These are phyloP conservation scores for Drosophila suboccidentalis DNA, from an alignment of 2,888 invertebrate species.

Conservation along the genomic window DNA sequence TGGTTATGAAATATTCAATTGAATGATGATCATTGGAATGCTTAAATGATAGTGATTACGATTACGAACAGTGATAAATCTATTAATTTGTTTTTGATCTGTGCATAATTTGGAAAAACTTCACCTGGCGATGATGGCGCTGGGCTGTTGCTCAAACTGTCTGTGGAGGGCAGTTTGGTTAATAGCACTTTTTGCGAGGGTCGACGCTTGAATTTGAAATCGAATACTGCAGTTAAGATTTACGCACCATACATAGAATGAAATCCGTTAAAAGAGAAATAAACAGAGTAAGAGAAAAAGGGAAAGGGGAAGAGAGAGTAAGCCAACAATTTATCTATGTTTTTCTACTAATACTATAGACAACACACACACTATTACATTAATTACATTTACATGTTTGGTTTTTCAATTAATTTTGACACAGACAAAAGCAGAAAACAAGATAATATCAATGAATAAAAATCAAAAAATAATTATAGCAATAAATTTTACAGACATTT, in stretches of 20 bases:
- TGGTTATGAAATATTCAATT: conserved; percentile 20
- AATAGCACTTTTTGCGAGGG: conserved; percentile 86
- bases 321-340: conserved; percentile 44
- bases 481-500: not conserved
- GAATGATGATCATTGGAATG: conserved; percentile 12
- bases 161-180: conserved; percentile 87
- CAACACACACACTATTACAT: conserved; percentile 13
- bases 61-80: conserved; percentile 17
- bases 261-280: conserved; percentile 38
- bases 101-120: conserved; percentile 60
- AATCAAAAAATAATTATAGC: not conserved
- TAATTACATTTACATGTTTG: conserved; percentile 30
- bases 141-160: conserved; percentile 88
- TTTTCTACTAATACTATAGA: conserved; percentile 11
- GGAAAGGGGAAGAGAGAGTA: conserved; percentile 45
- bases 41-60: not conserved
- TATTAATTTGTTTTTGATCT: conserved; percentile 31
- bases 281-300: conserved; percentile 20
- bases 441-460: not conserved
- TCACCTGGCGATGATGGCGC: conserved; percentile 88
- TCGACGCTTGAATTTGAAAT: conserved; percentile 85
- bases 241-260: conserved; percentile 54
- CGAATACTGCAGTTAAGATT: conserved; percentile 75
- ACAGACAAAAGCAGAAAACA: conserved; percentile 16
- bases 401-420: conserved; percentile 4